Evolutionary conservation across 2,888 invertebrate genomes (phyloP).

Genomic region (Drosophila neotestacea): DNA sequence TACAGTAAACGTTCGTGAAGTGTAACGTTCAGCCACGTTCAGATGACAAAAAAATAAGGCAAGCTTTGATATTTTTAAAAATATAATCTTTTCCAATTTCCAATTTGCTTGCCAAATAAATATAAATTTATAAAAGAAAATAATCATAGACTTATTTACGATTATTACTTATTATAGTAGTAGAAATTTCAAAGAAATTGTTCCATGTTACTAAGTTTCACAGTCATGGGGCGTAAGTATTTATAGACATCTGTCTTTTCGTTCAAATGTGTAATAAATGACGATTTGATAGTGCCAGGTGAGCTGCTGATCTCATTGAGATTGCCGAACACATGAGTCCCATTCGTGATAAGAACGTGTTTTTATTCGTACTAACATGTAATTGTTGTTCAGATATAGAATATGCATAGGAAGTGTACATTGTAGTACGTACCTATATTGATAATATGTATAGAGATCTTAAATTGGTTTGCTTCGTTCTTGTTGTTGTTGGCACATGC

Average conservation of each 20-base stretch:
- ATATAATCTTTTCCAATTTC: too few relatives aligned
- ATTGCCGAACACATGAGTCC: slow-evolving; percentile 21
- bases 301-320: slow-evolving; percentile 23
- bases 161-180: too few relatives aligned
- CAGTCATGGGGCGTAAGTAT: neutral
- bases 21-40: neutral
- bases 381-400: slow-evolving; percentile 14
- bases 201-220: neutral
- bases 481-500: slow-evolving; percentile 62
- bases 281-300: slow-evolving; percentile 28
- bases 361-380: slow-evolving; percentile 12
- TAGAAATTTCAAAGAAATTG: neutral
- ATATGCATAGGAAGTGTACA: neutral
- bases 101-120: too few relatives aligned
- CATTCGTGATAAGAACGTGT: slow-evolving; percentile 35
- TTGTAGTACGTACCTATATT: neutral
- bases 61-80: too few relatives aligned
- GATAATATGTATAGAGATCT: slow-evolving; percentile 16
- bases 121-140: too few relatives aligned
- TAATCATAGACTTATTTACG: too few relatives aligned
- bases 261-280: slow-evolving; percentile 11
- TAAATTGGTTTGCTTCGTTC: slow-evolving; percentile 12
- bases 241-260: slow-evolving; percentile 15
- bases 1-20: neutral
- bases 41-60: neutral